These are phyloP conservation scores for Gallinago stenura DNA, from an alignment of 2,797 vertebrate genomes.

Conservation along the genomic window DNA sequence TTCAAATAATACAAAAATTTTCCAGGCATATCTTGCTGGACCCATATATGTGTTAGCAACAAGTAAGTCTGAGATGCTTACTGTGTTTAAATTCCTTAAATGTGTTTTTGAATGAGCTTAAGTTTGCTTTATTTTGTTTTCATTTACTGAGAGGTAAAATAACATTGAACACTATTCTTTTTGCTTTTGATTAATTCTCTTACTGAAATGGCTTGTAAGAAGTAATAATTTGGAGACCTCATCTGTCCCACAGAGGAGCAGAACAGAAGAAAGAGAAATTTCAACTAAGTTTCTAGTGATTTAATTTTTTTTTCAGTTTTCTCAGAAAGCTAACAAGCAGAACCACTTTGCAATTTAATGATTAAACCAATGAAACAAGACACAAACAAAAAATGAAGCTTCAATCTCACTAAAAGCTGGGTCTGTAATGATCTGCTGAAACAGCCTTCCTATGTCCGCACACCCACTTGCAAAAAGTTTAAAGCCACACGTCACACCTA, in stretches of 20 bases:
- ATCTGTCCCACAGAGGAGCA: background rate
- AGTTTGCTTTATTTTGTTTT: background rate
- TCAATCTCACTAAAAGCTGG: background rate
- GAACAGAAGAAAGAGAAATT: conserved; percentile 5
- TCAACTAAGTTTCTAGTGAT: conserved; percentile 2
- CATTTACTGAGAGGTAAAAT: background rate
- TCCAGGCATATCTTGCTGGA: background rate
- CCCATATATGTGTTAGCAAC: background rate
- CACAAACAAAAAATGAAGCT: background rate
- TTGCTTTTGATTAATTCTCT: background rate
- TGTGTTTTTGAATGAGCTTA: background rate
- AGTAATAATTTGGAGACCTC: background rate
- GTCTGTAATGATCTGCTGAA: background rate
- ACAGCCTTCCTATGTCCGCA: background rate
- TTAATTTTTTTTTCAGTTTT: conserved; percentile 38
- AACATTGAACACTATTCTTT: background rate
- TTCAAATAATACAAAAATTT: background rate
- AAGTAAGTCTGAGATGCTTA: background rate
- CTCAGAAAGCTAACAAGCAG: conserved; percentile 6
- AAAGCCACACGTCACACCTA: background rate
- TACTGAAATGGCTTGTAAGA: background rate
- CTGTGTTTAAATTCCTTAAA: background rate
- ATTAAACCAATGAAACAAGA: background rate
- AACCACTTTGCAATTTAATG: background rate
- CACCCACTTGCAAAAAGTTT: background rate